Conservation (phyloP, 2,888 invertebrate genomes). For the Nomada goodeniana region DNA sequence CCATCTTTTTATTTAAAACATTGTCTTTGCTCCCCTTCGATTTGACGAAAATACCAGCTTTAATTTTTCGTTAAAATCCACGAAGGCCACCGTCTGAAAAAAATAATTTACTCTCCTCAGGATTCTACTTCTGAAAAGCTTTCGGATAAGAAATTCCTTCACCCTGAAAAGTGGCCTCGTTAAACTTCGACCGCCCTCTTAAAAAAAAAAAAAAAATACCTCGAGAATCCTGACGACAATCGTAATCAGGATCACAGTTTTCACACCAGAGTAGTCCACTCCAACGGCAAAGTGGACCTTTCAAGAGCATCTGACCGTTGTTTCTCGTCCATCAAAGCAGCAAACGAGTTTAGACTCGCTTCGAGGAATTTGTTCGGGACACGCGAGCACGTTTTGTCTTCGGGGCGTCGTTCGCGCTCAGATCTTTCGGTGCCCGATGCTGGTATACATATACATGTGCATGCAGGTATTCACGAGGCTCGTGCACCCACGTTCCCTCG, state of each 20-base stretch:
- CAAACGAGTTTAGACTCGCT: constrained; percentile 65
- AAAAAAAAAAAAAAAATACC: no score
- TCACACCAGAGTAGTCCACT: constrained; percentile 14
- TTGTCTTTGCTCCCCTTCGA: no score
- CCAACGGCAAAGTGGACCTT: constrained; percentile 37
- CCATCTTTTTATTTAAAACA: no score
- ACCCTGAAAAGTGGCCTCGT: no score
- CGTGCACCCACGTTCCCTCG: constrained; percentile 67
- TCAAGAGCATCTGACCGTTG: constrained; percentile 50
- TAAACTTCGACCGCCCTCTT: no score
- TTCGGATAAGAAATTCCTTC: no score
- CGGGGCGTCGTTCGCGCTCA: constrained; percentile 66
- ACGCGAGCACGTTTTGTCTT: constrained; percentile 71
- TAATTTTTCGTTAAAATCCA: no score
- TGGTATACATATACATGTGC: background rate
- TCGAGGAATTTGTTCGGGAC: constrained; percentile 66
- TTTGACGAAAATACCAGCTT: no score
- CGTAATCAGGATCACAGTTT: background rate
- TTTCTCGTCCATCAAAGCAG: constrained; percentile 61
- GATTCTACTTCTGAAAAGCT: no score
- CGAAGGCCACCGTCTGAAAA: no score
- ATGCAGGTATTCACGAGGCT: constrained; percentile 55
- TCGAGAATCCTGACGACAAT: background rate
- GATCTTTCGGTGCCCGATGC: background rate
- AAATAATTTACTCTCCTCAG: no score